phyloP scores from a whole-genome alignment of 2,113 vertebrate genomes.

The Amazona vittata region DNA sequence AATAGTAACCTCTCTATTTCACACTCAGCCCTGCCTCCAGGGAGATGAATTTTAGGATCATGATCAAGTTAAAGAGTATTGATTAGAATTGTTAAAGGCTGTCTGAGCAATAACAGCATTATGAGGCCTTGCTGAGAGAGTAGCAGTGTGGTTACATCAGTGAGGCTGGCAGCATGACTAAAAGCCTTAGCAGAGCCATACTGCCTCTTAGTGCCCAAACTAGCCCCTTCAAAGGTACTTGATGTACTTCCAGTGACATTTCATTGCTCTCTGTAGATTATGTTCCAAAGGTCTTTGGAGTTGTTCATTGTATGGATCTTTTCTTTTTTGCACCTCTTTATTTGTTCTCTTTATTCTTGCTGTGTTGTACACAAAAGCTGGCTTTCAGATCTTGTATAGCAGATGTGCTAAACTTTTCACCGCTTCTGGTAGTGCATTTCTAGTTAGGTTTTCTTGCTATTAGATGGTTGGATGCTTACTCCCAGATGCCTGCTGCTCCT shows the following conservation, averaged over 20 bases:
- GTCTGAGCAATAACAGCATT: accelerated
- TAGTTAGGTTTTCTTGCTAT: background rate
- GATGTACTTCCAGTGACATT: background rate
- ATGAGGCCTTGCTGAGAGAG: background rate
- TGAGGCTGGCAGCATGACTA: accelerated
- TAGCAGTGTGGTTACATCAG: background rate
- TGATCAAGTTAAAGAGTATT: background rate
- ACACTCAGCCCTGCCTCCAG: background rate
- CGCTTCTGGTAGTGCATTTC: background rate
- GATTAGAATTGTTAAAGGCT: background rate
- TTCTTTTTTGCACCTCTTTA: background rate
- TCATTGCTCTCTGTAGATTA: background rate
- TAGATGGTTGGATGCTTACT: background rate
- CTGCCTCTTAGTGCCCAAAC: background rate
- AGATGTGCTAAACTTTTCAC: background rate
- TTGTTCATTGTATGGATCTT: background rate
- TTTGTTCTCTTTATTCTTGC: background rate
- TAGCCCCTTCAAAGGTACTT: background rate
- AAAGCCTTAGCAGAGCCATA: background rate
- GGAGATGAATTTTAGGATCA: conserved; percentile 4
- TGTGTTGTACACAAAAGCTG: background rate
- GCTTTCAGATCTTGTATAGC: background rate
- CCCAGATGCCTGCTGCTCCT: conserved; percentile 36
- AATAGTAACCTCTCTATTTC: background rate
- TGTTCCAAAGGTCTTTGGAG: background rate